A percentile compares a stretch with the other conserved stretches of the same genome.
phyloP scores from a whole-genome alignment of 2,888 invertebrate genomes.

The Nephrotoma flavescens region DNA sequence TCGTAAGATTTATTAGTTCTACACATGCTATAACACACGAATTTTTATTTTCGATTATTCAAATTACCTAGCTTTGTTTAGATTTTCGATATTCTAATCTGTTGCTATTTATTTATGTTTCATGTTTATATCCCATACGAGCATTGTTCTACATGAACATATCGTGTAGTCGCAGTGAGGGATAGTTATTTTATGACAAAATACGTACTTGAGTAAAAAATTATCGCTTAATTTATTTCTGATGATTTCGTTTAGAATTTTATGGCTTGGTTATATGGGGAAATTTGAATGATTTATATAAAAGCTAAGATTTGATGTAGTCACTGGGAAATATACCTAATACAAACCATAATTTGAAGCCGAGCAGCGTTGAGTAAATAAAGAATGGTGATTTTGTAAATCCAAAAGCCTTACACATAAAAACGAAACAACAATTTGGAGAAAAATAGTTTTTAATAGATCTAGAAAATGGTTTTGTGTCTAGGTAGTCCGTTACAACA shows the following conservation, averaged over 20 bases:
- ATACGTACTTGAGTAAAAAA: background rate
- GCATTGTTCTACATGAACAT: background rate
- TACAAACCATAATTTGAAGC: too few relatives aligned
- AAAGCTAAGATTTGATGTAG: too few relatives aligned
- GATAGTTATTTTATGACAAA: background rate
- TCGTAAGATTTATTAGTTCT: background rate
- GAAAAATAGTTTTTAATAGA: background rate
- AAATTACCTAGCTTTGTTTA: background rate
- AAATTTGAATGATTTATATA: background rate
- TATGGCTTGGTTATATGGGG: background rate
- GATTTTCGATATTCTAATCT: background rate
- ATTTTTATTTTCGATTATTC: background rate
- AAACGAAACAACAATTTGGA: background rate
- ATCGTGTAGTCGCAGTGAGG: background rate
- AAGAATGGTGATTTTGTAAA: too few relatives aligned
- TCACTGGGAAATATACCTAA: too few relatives aligned
- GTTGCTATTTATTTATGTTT: background rate
- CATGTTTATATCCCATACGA: background rate
- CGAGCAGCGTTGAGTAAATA: too few relatives aligned
- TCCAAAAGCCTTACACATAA: too few relatives aligned
- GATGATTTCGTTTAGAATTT: background rate
- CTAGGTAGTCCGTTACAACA: background rate
- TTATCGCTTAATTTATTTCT: background rate
- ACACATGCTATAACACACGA: background rate
- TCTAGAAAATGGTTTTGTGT: background rate